Evolutionary conservation across 2,113 vertebrate genomes (phyloP).

Genomic region (Globicephala melas): DNA sequence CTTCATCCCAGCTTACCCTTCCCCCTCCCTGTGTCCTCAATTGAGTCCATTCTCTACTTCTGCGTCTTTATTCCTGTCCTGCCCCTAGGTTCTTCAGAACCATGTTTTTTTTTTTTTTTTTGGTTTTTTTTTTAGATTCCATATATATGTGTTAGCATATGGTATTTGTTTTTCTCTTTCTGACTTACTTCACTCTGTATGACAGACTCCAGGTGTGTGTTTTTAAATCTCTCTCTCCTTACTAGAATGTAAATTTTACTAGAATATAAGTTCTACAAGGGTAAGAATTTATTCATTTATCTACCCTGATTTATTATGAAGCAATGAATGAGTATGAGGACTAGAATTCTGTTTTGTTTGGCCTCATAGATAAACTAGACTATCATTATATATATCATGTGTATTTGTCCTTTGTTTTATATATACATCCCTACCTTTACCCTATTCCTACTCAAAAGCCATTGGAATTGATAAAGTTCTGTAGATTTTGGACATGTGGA

Average conservation of each 20-base stretch:
- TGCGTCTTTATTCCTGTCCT: too few species aligned
- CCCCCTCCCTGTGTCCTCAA: too few species aligned
- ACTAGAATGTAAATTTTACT: background rate
- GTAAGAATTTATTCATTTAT: background rate
- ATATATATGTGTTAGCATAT: too few species aligned
- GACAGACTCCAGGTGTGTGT: background rate
- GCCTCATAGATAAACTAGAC: background rate
- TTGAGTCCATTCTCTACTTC: too few species aligned
- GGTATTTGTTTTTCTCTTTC: too few species aligned
- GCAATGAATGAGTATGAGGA: background rate
- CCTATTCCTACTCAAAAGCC: background rate
- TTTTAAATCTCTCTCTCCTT: background rate
- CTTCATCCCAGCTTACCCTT: too few species aligned
- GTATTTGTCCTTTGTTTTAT: conserved; percentile 1
- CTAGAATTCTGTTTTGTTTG: conserved; percentile 15
- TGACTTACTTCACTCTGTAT: too few species aligned
- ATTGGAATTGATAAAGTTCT: background rate
- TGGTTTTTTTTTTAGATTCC: too few species aligned
- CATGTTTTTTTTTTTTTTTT: too few species aligned
- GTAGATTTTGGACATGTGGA: background rate
- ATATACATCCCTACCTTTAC: background rate
- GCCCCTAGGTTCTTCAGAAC: too few species aligned
- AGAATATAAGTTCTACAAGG: background rate
- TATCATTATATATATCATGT: background rate
- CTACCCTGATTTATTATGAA: background rate